These are phyloP conservation scores for Idris sp. DNA, from an alignment of 1,140 invertebrate species.

Conservation along the genomic window DNA sequence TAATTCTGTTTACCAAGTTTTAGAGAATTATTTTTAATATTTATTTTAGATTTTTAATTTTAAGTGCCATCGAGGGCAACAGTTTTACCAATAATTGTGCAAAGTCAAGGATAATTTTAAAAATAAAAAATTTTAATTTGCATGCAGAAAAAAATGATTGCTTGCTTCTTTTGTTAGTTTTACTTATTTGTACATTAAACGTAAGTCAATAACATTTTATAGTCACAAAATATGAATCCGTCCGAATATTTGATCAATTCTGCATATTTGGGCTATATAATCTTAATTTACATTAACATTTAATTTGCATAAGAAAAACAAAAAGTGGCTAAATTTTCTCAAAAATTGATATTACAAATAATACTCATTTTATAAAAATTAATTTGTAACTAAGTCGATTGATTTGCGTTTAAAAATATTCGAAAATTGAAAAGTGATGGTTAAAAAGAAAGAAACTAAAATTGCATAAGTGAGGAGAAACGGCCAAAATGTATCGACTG, in stretches of 20 bases:
- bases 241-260: slow-evolving; percentile 24
- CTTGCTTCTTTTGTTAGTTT: not conserved
- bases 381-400: not conserved
- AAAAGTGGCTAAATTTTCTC: not conserved
- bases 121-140: too few relatives aligned
- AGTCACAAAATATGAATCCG: slow-evolving; percentile 25
- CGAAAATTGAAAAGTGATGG: slow-evolving; percentile 39
- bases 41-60: too few relatives aligned
- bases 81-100: too few relatives aligned
- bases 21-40: too few relatives aligned
- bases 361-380: slow-evolving; percentile 23
- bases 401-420: slow-evolving; percentile 41
- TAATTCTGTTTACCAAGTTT: too few relatives aligned
- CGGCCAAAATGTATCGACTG: slow-evolving; percentile 4
- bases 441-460: too few relatives aligned
- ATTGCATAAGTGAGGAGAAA: too few relatives aligned
- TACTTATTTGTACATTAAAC: slow-evolving; percentile 6
- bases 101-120: too few relatives aligned
- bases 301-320: not conserved
- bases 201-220: slow-evolving; percentile 5
- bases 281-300: too few relatives aligned
- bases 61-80: too few relatives aligned
- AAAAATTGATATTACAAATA: slow-evolving; percentile 9
- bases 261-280: slow-evolving; percentile 4
- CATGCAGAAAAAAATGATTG: too few relatives aligned